Evolutionary conservation across 2,888 invertebrate genomes (phyloP), one percentile per base, ranked within the genome.

Genomic region (Toxonevra muliebris): DNA sequence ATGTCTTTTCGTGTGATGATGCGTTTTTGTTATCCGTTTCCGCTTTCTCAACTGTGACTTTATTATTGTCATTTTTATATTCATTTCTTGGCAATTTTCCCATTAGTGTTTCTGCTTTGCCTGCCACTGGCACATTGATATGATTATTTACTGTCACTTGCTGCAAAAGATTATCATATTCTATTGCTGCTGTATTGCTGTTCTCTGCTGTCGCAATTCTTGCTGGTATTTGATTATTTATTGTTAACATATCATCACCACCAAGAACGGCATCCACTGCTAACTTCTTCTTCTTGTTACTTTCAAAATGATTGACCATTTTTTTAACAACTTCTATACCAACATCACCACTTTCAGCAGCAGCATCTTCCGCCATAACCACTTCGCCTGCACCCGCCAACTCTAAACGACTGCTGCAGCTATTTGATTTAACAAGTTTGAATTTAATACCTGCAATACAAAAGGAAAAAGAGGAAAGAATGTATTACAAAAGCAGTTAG

Each of bases 351-450:
- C 60, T 53, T 9, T 73, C 63, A 54, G 65, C 68, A 42, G 54
- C 52, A 30, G 68, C 63, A 11, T 62, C 61, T 42, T 64, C 52
- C 0, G 30, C 52, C 52, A 59, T 40, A 19, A 42, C 20, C 40
- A 59, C 60, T 45, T 66, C 72, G 41, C 69, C 74, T 19, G 92
- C 89, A 7, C 93, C 94, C 0, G 93, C 90, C 64, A 94, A 84
- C 80, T 94, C 94, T 61, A 94, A 85, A 42, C 94, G 88, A 80
- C 93, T 94, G 79, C 93, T 93, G 81, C 94, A 94, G 74, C 94
- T 94, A 79, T 94, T 94, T 42, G 94, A 94, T 86, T 94, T 94
- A 1, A 94, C 90, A 72, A 94, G 85, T 79, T 92, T 91, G 81
- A 94, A 94, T 82, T 93, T 93, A 64, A 93, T 89, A 63, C 92